phyloP scores from a whole-genome alignment of 1,140 invertebrate species.

The Doryteuthis pealeii region DNA sequence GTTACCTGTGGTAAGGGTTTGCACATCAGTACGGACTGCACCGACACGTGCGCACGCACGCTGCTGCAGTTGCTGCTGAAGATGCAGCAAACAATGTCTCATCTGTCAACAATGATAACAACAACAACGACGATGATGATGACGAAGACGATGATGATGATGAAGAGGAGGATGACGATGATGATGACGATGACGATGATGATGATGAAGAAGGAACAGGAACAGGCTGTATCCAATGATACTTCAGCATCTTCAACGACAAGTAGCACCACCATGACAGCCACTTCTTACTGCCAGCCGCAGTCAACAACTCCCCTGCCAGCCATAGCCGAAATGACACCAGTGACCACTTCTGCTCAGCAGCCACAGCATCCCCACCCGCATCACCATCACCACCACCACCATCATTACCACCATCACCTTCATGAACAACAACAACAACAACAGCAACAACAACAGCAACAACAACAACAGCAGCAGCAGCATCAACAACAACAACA shows the following conservation, averaged over 20 bases:
- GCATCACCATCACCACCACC: not conserved
- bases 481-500: not conserved
- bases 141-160: no score
- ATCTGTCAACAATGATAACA: not conserved
- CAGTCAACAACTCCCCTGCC: no score
- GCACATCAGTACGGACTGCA: slow-evolving; percentile 28
- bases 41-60: slow-evolving; percentile 60
- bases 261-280: no score
- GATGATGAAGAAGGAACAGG: not conserved
- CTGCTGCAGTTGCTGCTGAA: slow-evolving; percentile 53
- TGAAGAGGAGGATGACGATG: slow-evolving; percentile 64
- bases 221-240: no score
- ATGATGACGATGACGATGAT: not conserved
- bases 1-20: slow-evolving; percentile 36
- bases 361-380: no score
- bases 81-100: not conserved
- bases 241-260: no score
- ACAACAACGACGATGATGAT: not conserved
- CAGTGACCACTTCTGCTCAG: no score
- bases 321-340: no score
- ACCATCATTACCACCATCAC: not conserved
- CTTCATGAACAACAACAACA: not conserved
- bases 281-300: no score
- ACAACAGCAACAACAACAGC: not conserved
- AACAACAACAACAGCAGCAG: not conserved